Percentiles rank a stretch among this genome's conserved stretches.
phyloP scores from a whole-genome alignment of 1,140 invertebrate species.

The Drosophila miranda region DNA sequence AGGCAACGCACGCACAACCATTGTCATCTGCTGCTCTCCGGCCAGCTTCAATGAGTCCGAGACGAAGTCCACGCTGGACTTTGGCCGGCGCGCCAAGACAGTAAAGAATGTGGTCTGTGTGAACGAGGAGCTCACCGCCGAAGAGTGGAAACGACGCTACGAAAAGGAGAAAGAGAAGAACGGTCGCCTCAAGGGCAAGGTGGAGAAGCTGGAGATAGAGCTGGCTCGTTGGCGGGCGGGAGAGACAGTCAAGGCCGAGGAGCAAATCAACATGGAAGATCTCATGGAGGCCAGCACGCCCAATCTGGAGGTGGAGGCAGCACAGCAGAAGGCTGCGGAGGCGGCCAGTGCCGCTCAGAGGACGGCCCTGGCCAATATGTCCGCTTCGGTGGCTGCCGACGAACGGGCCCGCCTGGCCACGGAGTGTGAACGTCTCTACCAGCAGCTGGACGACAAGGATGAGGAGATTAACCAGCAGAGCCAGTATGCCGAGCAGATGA shows the following conservation, averaged over 20 bases:
- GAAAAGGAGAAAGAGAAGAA: conserved; percentile 99
- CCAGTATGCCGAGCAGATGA: conserved; percentile 97
- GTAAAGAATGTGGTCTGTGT: conserved; percentile 99
- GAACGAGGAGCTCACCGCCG: conserved; percentile 99
- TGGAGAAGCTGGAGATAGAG: conserved; percentile 95
- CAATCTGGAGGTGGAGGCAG: conserved; percentile 84
- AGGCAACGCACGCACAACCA: conserved; percentile 99
- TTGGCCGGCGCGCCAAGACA: conserved; percentile 99
- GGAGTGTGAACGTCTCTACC: conserved; percentile 95
- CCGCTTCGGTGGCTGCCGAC: conserved; percentile 88
- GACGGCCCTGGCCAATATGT: conserved; percentile 85
- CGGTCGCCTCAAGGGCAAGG: conserved; percentile 92
- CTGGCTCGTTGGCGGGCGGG: conserved; percentile 93
- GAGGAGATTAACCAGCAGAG: conserved; percentile 99
- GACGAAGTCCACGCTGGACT: conserved; percentile 99
- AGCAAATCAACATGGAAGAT: conserved; percentile 92
- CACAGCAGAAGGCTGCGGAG: conserved; percentile 81
- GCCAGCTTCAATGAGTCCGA: conserved; percentile 99
- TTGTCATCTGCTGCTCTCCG: conserved; percentile 99
- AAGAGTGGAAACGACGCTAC: conserved; percentile 99
- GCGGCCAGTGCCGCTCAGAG: conserved; percentile 86
- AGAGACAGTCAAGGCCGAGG: conserved; percentile 95
- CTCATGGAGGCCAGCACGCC: conserved; percentile 86
- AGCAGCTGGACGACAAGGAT: conserved; percentile 99
- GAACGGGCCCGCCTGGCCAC: conserved; percentile 88